A percentile compares a stretch with the other conserved stretches of the same genome.
These are phyloP conservation scores for Vultur gryphus DNA, from an alignment of 2,797 vertebrate genomes.

Conservation along the genomic window DNA sequence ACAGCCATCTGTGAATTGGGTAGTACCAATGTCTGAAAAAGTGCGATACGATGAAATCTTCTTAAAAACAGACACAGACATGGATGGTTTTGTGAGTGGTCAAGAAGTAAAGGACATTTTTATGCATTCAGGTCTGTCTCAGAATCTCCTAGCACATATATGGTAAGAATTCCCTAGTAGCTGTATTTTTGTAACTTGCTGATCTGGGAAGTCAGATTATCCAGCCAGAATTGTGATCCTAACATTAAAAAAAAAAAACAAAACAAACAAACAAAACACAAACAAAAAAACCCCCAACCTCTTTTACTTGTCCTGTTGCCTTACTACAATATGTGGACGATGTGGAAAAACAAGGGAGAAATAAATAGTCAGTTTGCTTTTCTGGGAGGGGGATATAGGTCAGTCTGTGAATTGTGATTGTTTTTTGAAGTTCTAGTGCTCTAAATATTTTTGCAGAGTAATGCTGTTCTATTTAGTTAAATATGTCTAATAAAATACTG, in stretches of 20 bases:
- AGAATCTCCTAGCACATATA: slow-evolving; percentile 92
- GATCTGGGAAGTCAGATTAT: neutral
- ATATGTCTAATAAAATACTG: neutral
- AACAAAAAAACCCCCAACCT: neutral
- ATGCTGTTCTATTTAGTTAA: neutral
- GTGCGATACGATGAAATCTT: slow-evolving; percentile 94
- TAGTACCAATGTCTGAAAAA: slow-evolving; percentile 87
- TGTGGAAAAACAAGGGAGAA: neutral
- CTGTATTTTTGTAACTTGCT: neutral
- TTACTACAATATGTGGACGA: neutral
- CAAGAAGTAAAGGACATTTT: slow-evolving; percentile 97
- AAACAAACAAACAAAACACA: neutral
- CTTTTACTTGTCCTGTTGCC: neutral
- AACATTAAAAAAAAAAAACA: neutral
- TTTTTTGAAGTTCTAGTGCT: neutral
- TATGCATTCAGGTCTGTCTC: slow-evolving; percentile 94
- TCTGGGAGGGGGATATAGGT: neutral
- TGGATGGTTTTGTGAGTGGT: slow-evolving; percentile 95
- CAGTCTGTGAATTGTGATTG: neutral
- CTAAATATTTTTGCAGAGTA: neutral
- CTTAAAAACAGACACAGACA: slow-evolving; percentile 90
- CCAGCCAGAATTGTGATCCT: neutral
- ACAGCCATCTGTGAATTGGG: slow-evolving; percentile 87
- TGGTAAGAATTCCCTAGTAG: slow-evolving; percentile 79
- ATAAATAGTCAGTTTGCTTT: neutral